Percentiles rank a stretch among this genome's conserved stretches.
Evolutionary conservation across 2,888 invertebrate genomes (phyloP).

Genomic region (Drosophila multiciliata): DNA sequence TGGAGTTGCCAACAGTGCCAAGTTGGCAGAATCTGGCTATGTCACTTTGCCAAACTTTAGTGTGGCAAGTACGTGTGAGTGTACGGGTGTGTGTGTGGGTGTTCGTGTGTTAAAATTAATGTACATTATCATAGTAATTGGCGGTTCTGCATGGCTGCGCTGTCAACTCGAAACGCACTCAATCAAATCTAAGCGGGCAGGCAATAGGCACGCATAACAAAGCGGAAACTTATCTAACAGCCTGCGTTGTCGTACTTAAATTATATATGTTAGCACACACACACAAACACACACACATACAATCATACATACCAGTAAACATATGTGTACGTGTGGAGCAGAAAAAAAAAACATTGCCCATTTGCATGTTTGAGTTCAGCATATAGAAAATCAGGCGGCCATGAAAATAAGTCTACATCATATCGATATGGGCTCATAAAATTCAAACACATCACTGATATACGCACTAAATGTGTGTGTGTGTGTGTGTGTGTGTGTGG

Average conservation of each 20-base stretch:
- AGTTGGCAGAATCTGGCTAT: constrained; percentile 59
- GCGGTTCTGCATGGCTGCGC: constrained; percentile 52
- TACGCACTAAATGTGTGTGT: constrained; percentile 10
- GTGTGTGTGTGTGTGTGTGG: constrained; percentile 6
- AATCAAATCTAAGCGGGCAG: constrained; percentile 75
- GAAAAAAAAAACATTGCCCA: constrained; percentile 6
- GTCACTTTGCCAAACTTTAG: constrained; percentile 28
- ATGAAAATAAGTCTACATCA: constrained; percentile 75
- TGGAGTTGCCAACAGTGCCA: constrained; percentile 37
- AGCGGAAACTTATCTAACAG: constrained; percentile 72
- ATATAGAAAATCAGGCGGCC: constrained; percentile 66
- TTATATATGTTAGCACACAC: constrained; percentile 8
- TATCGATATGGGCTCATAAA: constrained; percentile 69
- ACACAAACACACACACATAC: not conserved
- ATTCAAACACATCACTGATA: constrained; percentile 69
- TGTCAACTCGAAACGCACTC: constrained; percentile 63
- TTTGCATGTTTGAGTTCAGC: constrained; percentile 58
- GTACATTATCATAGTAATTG: constrained; percentile 64
- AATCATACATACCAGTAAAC: not conserved
- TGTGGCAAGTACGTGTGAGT: not conserved
- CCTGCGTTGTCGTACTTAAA: constrained; percentile 42
- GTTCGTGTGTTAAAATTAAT: constrained; percentile 38
- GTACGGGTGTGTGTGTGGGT: constrained; percentile 4
- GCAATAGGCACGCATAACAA: constrained; percentile 57
- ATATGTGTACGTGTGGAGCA: not conserved